phyloP scores from a whole-genome alignment of 1,140 invertebrate species.

The Drosophila gunungcola region DNA sequence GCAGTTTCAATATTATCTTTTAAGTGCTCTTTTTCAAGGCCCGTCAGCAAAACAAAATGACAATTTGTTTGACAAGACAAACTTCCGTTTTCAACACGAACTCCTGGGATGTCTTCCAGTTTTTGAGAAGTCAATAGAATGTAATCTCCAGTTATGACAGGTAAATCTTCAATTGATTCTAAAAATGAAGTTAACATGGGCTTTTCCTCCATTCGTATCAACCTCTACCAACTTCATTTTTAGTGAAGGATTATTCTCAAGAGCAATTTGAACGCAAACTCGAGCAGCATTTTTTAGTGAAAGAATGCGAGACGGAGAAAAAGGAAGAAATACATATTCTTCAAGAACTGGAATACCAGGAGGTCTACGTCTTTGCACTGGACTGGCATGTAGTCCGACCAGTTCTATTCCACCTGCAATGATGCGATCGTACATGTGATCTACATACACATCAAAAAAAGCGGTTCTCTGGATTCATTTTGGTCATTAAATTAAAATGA shows the following conservation, averaged over 20 bases:
- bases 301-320: conserved; percentile 85
- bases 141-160: conserved; percentile 86
- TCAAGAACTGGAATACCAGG: conserved; percentile 89
- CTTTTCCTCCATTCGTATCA: conserved; percentile 81
- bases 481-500: conserved; percentile 86
- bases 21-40: conserved; percentile 47
- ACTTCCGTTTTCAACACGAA: conserved; percentile 88
- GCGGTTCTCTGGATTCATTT: conserved; percentile 78
- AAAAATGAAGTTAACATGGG: conserved; percentile 86
- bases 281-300: conserved; percentile 69
- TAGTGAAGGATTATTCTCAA: conserved; percentile 90
- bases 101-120: conserved; percentile 85
- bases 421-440: conserved; percentile 79
- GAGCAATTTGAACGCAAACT: conserved; percentile 88
- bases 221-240: conserved; percentile 90
- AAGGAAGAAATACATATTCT: conserved; percentile 91
- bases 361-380: conserved; percentile 89
- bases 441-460: conserved; percentile 83
- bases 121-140: conserved; percentile 85
- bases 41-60: conserved; percentile 86
- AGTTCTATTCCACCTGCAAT: conserved; percentile 93
- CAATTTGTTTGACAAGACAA: conserved; percentile 86
- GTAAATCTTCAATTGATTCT: conserved; percentile 87
- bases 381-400: conserved; percentile 91
- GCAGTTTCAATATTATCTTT: conserved; percentile 43